Conservation (phyloP, 2,888 invertebrate species). For the Colostygia pectinataria region DNA sequence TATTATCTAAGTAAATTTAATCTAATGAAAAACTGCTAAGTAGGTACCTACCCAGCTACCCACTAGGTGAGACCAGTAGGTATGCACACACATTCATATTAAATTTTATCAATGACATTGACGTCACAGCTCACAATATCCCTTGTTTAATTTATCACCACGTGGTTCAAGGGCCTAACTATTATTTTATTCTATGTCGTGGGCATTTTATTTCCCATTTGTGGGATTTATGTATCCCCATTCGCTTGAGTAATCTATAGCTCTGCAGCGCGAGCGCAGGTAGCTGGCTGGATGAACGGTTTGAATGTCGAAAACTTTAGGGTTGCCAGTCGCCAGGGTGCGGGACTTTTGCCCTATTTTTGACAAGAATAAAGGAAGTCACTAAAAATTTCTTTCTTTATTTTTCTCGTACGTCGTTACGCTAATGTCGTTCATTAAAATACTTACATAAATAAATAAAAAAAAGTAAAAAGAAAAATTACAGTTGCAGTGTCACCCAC, state of each 20-base stretch:
- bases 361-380: too few species aligned
- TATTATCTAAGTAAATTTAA: too few species aligned
- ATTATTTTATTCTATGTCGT: constrained; percentile 16
- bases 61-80: too few species aligned
- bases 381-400: too few species aligned
- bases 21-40: too few species aligned
- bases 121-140: constrained; percentile 47
- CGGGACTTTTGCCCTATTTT: constrained; percentile 5
- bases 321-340: constrained; percentile 61
- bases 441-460: too few species aligned
- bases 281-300: constrained; percentile 72
- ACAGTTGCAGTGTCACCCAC: too few species aligned
- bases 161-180: constrained; percentile 48
- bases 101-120: constrained; percentile 33
- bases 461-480: too few species aligned
- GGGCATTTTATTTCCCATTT: constrained; percentile 23
- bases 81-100: background rate
- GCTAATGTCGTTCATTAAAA: too few species aligned
- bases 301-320: constrained; percentile 63
- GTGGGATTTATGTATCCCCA: constrained; percentile 34
- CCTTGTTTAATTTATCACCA: constrained; percentile 49
- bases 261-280: constrained; percentile 52
- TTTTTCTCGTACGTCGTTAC: too few species aligned
- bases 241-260: constrained; percentile 15
- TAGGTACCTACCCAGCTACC: too few species aligned